phyloP scores from a whole-genome alignment of 1,140 invertebrate genomes.

The Ceratina australensis region DNA sequence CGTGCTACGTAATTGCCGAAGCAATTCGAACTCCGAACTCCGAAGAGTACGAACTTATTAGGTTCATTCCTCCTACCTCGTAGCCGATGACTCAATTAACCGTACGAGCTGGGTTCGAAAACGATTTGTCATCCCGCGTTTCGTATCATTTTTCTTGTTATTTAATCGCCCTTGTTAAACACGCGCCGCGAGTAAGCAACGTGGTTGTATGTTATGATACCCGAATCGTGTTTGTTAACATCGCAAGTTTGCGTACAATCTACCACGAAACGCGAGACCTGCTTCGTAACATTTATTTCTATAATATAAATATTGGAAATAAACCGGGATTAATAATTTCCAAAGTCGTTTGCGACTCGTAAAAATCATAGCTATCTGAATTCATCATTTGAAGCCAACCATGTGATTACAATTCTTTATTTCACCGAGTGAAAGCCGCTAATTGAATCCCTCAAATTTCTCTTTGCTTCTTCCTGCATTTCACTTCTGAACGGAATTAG shows the following conservation, averaged over 20 bases:
- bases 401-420: neutral
- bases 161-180: conserved; percentile 1
- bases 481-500: neutral
- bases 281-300: too few relatives aligned
- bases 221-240: neutral
- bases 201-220: neutral
- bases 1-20: neutral
- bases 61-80: conserved; percentile 4
- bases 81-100: conserved; percentile 21
- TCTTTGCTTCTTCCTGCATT: neutral
- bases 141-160: conserved; percentile 5
- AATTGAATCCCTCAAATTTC: neutral
- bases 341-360: too few relatives aligned
- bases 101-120: neutral
- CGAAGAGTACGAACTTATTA: neutral
- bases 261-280: neutral
- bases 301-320: too few relatives aligned
- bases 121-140: conserved; percentile 20
- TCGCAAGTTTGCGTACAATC: neutral
- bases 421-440: neutral
- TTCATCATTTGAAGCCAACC: too few relatives aligned
- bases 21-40: too few relatives aligned
- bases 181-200: neutral
- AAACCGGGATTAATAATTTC: too few relatives aligned
- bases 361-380: too few relatives aligned